These are phyloP conservation scores for Lepus americanus DNA, from an alignment of 2,113 vertebrate species.

Conservation along the genomic window DNA sequence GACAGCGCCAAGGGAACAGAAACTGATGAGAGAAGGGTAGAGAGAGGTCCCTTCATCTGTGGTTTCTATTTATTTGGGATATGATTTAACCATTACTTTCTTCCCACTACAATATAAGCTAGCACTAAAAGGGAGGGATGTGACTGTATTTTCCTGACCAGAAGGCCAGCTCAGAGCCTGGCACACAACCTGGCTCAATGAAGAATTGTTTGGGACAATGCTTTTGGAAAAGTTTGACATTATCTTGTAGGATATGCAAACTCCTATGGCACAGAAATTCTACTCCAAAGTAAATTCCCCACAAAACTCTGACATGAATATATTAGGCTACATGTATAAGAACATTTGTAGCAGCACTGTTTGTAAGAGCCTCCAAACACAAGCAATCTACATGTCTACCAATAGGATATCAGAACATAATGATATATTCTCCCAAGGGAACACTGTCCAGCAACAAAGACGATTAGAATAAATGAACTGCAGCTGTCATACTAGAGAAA, in stretches of 20 bases:
- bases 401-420: neutral
- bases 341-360: neutral
- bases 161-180: neutral
- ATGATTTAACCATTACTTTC: neutral
- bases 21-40: neutral
- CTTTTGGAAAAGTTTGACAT: slow-evolving; percentile 50
- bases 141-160: neutral
- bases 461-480: neutral
- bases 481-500: neutral
- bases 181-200: neutral
- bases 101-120: neutral
- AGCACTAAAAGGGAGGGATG: neutral
- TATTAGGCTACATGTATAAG: neutral
- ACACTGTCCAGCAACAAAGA: neutral
- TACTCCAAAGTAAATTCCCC: slow-evolving; percentile 1
- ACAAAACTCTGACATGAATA: neutral
- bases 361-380: neutral
- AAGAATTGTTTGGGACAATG: neutral
- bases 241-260: neutral
- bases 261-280: neutral
- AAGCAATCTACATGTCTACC: neutral
- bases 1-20: neutral
- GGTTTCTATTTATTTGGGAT: neutral
- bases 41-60: neutral
- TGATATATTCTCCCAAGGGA: neutral